A percentile compares a stretch with the other conserved stretches of the same genome.
phyloP scores from a whole-genome alignment of 2,888 invertebrate genomes.

The Oligia strigilis region DNA sequence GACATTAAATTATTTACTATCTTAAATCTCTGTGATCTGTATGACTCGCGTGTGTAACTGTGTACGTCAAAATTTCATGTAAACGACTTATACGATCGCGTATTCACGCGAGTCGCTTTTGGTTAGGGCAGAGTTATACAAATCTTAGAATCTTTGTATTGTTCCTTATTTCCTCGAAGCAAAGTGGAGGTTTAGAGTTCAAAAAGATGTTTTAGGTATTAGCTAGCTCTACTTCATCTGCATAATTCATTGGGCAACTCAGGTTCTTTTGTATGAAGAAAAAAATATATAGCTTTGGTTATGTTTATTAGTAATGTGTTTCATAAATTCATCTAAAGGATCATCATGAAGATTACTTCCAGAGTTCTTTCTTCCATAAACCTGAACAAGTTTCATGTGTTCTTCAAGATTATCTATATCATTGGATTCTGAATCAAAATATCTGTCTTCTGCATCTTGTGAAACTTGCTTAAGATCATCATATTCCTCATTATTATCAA shows the following conservation, averaged over 20 bases:
- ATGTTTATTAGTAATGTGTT: constrained; percentile 84
- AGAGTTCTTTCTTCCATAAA: constrained; percentile 77
- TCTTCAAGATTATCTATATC: constrained; percentile 87
- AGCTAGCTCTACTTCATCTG: background rate
- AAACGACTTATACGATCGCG: background rate
- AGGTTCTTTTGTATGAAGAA: constrained; percentile 10
- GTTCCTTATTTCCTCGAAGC: background rate
- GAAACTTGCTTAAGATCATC: constrained; percentile 93
- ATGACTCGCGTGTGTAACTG: background rate
- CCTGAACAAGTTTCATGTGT: constrained; percentile 83
- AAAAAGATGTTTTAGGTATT: background rate
- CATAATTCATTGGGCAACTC: background rate
- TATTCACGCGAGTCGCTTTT: background rate
- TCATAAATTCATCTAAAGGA: constrained; percentile 94
- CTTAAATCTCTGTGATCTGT: too few species aligned
- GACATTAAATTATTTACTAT: too few species aligned
- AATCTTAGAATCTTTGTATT: background rate
- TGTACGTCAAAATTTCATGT: background rate
- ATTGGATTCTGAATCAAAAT: constrained; percentile 96
- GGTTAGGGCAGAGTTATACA: background rate
- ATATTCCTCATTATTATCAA: constrained; percentile 95
- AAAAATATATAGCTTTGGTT: constrained; percentile 42
- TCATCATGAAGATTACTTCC: constrained; percentile 86
- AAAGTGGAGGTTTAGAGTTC: background rate
- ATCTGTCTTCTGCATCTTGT: constrained; percentile 96